These are phyloP conservation scores for Chondrosia reniformis DNA, from an alignment of 37 sponge, comb jelly and placozoan genomes.

Conservation along the genomic window DNA sequence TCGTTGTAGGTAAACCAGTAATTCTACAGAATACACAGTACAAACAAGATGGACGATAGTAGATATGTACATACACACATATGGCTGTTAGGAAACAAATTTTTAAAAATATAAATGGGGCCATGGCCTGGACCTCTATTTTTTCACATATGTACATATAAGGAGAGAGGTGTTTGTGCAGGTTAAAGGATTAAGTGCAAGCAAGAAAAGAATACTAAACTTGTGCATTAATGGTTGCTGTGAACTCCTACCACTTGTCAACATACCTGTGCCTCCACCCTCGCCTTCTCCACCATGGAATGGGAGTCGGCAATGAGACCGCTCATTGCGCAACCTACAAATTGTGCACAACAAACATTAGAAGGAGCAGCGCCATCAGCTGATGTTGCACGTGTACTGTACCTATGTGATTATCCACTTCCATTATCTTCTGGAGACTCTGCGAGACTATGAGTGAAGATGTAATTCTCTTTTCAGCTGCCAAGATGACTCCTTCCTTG, in stretches of 20 bases:
- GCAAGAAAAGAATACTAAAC: too few relatives aligned
- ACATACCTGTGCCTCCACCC: conserved; percentile 86
- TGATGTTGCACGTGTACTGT: background rate
- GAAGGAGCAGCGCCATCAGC: background rate
- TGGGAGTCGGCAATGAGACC: conserved; percentile 96
- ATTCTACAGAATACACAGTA: conserved; percentile 37
- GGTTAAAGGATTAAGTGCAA: too few relatives aligned
- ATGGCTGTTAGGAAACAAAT: too few relatives aligned
- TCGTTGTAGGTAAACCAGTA: conserved; percentile 98
- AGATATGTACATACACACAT: background rate
- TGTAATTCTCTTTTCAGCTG: conserved; percentile 91
- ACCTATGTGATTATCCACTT: conserved; percentile 94
- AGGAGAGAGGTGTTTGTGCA: too few relatives aligned
- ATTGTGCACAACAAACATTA: too few relatives aligned
- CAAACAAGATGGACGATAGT: background rate
- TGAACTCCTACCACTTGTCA: background rate
- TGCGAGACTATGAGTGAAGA: conserved; percentile 88
- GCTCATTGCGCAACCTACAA: conserved; percentile 92
- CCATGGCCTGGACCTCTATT: too few relatives aligned
- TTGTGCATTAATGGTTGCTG: background rate
- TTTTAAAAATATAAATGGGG: too few relatives aligned
- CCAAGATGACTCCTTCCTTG: conserved; percentile 88
- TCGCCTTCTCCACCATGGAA: conserved; percentile 91
- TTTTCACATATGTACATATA: too few relatives aligned
- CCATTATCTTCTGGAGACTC: conserved; percentile 91